A percentile compares a stretch with the other conserved stretches of the same genome.
Conservation (phyloP, 2,888 invertebrate genomes). For the Apodemia zela region DNA sequence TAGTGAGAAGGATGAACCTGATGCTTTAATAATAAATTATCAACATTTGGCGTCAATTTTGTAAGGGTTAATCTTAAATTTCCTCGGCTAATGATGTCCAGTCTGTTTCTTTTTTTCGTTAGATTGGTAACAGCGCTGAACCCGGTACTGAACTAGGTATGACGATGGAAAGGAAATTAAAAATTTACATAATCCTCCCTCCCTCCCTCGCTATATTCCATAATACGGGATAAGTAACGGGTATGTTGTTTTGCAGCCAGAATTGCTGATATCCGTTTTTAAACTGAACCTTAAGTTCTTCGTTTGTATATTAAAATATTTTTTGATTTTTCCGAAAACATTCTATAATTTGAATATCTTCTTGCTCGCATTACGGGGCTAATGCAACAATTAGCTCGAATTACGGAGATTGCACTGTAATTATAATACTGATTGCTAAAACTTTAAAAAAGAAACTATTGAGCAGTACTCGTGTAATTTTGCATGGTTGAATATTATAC, state of each 20-base stretch:
- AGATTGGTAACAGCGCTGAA: conserved; percentile 26
- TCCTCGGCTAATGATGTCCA: conserved; percentile 27
- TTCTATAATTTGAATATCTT: too few species aligned
- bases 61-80: conserved; percentile 32
- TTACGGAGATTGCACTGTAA: too few species aligned
- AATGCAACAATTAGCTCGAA: too few species aligned
- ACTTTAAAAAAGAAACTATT: too few species aligned
- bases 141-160: conserved; percentile 21
- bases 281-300: conserved; percentile 26
- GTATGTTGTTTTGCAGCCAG: conserved; percentile 22
- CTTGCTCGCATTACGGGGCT: too few species aligned
- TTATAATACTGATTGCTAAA: too few species aligned
- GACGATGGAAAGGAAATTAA: conserved; percentile 22
- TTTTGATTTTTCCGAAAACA: too few species aligned
- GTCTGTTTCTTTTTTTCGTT: conserved; percentile 25
- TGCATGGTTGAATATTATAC: neutral
- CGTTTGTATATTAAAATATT: conserved; percentile 14
- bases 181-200: too few species aligned
- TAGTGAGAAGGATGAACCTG: conserved; percentile 34
- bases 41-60: conserved; percentile 36
- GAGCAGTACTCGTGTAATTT: too few species aligned
- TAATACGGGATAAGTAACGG: neutral
- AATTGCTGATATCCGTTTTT: conserved; percentile 27
- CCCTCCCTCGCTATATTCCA: conserved; percentile 18
- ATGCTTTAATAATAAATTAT: conserved; percentile 35